A percentile compares a stretch with the other conserved stretches of the same genome.
Conservation (phyloP, 2,888 invertebrate genomes). For the Machimus rusticus region DNA sequence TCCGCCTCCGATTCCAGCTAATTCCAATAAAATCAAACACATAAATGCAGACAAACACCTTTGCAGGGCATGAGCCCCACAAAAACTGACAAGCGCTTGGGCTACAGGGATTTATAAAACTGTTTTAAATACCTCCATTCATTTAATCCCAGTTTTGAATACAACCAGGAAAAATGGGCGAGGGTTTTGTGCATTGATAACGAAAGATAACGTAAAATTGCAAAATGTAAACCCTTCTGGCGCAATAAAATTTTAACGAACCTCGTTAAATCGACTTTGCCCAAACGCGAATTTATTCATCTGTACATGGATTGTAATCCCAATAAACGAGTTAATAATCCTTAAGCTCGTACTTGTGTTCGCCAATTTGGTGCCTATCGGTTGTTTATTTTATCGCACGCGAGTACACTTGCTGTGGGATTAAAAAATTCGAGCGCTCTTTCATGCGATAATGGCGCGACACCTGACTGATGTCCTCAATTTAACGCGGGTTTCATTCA, state of each 20-base stretch:
- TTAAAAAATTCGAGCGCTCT: neutral
- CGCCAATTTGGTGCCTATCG: constrained; percentile 34
- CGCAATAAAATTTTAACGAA: constrained; percentile 36
- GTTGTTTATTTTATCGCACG: constrained; percentile 6
- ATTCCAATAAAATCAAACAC: constrained; percentile 7
- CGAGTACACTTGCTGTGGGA: neutral
- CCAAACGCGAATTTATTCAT: constrained; percentile 32
- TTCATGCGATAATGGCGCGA: neutral
- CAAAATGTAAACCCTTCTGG: constrained; percentile 35
- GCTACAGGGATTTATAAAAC: constrained; percentile 24
- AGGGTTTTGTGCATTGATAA: constrained; percentile 35
- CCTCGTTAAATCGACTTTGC: constrained; percentile 34
- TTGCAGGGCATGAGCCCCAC: neutral
- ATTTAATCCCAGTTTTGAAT: constrained; percentile 34
- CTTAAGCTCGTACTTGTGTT: constrained; percentile 32
- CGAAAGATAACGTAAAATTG: constrained; percentile 33
- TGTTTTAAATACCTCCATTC: constrained; percentile 8
- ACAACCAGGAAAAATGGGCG: constrained; percentile 23
- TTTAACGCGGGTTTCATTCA: neutral
- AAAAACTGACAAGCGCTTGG: constrained; percentile 22
- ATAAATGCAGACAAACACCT: neutral
- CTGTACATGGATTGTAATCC: constrained; percentile 34
- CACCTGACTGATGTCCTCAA: neutral
- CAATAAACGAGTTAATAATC: constrained; percentile 38
- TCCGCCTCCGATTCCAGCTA: neutral